phyloP scores from a whole-genome alignment of 2,888 invertebrate genomes.

The Ophion slaviceki region DNA sequence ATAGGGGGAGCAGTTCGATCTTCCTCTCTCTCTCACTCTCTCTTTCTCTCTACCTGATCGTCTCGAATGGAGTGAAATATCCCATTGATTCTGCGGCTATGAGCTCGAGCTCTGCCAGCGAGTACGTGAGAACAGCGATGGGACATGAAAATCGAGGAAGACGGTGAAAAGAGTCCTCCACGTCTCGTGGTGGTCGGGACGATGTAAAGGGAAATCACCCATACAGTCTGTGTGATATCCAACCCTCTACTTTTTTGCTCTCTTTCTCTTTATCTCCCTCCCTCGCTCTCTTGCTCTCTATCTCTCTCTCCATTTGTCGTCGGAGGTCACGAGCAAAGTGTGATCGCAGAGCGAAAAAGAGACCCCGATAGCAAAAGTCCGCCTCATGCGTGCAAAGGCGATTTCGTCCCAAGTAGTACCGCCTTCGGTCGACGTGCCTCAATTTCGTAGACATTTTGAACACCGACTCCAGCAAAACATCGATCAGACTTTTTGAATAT shows the following conservation, averaged over 20 bases:
- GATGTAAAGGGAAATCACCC: conserved; percentile 60
- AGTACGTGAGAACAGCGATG: conserved; percentile 16
- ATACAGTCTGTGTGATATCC: conserved; percentile 43
- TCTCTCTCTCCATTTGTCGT: neutral
- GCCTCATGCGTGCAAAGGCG: neutral
- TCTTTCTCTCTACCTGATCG: neutral
- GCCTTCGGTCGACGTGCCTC: neutral
- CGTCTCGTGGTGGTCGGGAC: conserved; percentile 40
- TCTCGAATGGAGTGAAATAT: conserved; percentile 25
- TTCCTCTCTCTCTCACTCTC: neutral
- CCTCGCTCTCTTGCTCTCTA: neutral
- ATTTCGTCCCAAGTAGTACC: neutral
- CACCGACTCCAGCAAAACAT: neutral
- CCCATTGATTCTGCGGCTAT: conserved; percentile 38
- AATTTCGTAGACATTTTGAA: neutral
- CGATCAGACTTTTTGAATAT: neutral
- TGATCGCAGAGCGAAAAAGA: neutral
- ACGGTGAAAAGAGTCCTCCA: conserved; percentile 17
- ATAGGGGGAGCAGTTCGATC: conserved; percentile 40
- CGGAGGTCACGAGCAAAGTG: conserved; percentile 8
- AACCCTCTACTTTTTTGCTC: neutral
- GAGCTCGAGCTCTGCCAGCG: conserved; percentile 6
- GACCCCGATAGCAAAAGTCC: neutral
- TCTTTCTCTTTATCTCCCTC: neutral
- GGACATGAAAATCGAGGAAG: conserved; percentile 25